Percentiles rank a stretch among this genome's conserved stretches.
Conservation (phyloP, 2,888 invertebrate genomes). For the Bimastos eiseni region DNA sequence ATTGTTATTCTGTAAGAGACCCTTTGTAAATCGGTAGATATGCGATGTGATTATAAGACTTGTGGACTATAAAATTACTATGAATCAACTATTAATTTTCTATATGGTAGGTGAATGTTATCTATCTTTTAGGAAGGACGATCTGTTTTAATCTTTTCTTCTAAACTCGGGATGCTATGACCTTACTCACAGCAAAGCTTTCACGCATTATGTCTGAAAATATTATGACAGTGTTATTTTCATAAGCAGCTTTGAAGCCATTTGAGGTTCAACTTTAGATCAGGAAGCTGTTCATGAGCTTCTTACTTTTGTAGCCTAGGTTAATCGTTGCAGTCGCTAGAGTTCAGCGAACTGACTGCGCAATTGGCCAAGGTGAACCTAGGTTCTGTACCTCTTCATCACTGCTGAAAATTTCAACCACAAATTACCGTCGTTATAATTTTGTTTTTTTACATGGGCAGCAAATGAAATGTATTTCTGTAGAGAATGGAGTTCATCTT, state of each 20-base stretch:
- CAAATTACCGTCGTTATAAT: background rate
- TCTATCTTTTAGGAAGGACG: no score
- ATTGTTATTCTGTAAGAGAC: no score
- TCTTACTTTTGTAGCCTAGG: background rate
- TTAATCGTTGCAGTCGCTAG: no score
- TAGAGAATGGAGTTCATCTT: conserved; percentile 47
- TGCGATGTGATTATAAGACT: no score
- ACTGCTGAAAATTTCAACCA: background rate
- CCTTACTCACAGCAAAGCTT: background rate
- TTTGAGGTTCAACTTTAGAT: background rate
- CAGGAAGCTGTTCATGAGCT: background rate
- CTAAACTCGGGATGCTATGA: background rate
- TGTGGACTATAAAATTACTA: background rate
- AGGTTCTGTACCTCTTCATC: no score
- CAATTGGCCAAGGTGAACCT: no score
- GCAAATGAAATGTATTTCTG: background rate
- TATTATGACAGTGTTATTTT: background rate
- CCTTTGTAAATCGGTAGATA: background rate
- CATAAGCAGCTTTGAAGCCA: background rate
- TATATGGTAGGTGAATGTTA: background rate
- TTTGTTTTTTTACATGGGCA: background rate
- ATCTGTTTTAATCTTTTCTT: background rate
- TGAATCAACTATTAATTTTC: background rate
- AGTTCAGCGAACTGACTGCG: no score
- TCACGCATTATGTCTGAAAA: background rate